phyloP scores from a whole-genome alignment of 2,797 vertebrate species.

The Gorsachius magnificus region DNA sequence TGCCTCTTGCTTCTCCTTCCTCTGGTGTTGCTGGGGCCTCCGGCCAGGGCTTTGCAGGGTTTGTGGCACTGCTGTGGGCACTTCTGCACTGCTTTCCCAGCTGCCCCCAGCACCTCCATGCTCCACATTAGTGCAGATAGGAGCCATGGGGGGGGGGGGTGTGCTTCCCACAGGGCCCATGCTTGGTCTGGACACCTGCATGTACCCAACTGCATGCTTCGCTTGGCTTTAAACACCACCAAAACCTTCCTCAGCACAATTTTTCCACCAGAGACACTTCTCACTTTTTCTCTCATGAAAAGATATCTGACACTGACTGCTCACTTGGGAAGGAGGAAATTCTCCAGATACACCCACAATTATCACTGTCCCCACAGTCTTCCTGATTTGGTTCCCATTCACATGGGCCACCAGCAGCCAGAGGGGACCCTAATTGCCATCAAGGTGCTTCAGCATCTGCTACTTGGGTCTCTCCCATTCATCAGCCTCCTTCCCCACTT shows the following conservation, averaged over 20 bases:
- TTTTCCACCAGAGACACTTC: neutral
- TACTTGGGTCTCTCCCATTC: neutral
- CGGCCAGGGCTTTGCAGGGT: neutral
- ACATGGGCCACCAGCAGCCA: neutral
- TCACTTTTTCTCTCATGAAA: neutral
- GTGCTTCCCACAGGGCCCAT: neutral
- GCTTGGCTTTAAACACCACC: neutral
- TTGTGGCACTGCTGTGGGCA: neutral
- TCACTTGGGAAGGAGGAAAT: neutral
- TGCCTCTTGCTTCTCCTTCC: neutral
- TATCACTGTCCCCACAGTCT: neutral
- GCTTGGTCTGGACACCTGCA: fast-evolving
- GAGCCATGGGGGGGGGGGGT: neutral
- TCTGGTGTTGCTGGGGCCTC: neutral
- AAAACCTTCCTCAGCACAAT: neutral
- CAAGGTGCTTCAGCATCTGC: neutral
- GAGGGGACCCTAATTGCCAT: neutral
- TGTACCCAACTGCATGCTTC: neutral
- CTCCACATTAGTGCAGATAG: fast-evolving
- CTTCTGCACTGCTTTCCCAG: neutral
- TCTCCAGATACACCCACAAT: neutral
- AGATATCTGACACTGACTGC: neutral
- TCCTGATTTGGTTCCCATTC: neutral
- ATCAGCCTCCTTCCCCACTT: neutral
- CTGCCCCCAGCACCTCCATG: neutral